Base-by-base conservation (phyloP, 2,797 vertebrate species). In the Morus bassanus region DNA sequence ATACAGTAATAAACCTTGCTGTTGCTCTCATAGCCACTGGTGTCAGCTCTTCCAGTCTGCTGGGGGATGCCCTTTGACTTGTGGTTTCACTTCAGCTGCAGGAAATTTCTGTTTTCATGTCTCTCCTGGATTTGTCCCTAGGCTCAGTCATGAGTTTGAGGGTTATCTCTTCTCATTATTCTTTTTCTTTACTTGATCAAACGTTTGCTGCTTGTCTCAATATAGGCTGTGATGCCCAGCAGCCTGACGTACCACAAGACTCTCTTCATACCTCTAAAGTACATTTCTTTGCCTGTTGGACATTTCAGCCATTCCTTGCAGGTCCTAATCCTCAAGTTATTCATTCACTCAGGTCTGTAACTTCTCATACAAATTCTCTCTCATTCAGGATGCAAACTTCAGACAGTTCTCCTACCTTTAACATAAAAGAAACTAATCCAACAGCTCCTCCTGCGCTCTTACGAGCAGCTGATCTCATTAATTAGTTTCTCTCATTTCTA, bases 361-460 rank as follows among this genome's bases (percentile, higher is more conserved):
- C 67, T 33, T 65, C 50, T 78, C 46, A 23, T 11, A 33, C 9
- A 69, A 68, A 68, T 50, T 81, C 83, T 68, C 82, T 59, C 74
- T 54, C 10, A 9, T 50, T 69, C 39, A 85, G 70, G 50, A 88
- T 69, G 67, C 63, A 92, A 91, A 92, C 74, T 96, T 93, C 92
- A 95, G 67, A 95, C 33, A 69, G 53, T 56, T 76, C 39, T 80
- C 68, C 69, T 85, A 76, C 70, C 33, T 90, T 67, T 65, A 87
- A 91, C 90, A 93, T 92, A 57, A 96, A 97, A 96, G 91, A 65
- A 74, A 79, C 27, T 11, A 72, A 93, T 87, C 43, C 93, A 91
- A 82, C 95, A 95, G 91, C 92, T 96, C 86, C 86, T 96, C 91
- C 92, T 63, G 54, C 0, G 0, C 80, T 77, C 65, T 77, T 61